These are phyloP conservation scores for Stegastes partitus DNA, from an alignment of 2,113 vertebrate genomes.

Conservation along the genomic window DNA sequence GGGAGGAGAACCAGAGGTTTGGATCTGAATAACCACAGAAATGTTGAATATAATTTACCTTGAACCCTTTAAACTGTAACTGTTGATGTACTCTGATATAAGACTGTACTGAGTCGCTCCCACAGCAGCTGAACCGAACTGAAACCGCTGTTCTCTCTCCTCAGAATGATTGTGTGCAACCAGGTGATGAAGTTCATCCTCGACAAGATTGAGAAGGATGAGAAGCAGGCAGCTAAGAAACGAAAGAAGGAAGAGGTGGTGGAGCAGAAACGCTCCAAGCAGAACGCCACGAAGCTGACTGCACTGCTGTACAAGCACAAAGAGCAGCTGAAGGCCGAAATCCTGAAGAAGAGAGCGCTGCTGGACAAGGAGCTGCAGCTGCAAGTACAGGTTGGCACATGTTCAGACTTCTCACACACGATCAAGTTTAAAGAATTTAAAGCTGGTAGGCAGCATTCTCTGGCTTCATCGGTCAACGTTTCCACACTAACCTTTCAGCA, in stretches of 20 bases:
- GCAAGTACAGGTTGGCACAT: conserved; percentile 91
- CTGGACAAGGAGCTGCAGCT: conserved; percentile 98
- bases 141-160: neutral
- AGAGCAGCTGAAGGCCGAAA: conserved; percentile 96
- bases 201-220: conserved; percentile 99
- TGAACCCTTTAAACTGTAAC: too few relatives aligned
- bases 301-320: conserved; percentile 98
- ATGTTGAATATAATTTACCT: too few relatives aligned
- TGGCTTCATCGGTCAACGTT: too few relatives aligned
- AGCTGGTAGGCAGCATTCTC: neutral
- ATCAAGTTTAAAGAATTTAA: too few relatives aligned
- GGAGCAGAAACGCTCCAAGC: conserved; percentile 96
- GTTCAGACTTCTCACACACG: too few relatives aligned
- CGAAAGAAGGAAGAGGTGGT: conserved; percentile 96
- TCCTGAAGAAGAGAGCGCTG: conserved; percentile 96
- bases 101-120: too few relatives aligned
- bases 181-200: conserved; percentile 99
- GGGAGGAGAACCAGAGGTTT: conserved; percentile 91
- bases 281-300: conserved; percentile 95
- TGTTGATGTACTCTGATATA: too few relatives aligned
- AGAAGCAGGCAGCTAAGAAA: conserved; percentile 97
- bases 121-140: neutral
- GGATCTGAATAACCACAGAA: neutral
- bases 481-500: too few relatives aligned
- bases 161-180: conserved; percentile 98